Evolutionary conservation across 2,888 invertebrate species (phyloP), one percentile per base, ranked within the genome.

Genomic region (Thereva unica): DNA sequence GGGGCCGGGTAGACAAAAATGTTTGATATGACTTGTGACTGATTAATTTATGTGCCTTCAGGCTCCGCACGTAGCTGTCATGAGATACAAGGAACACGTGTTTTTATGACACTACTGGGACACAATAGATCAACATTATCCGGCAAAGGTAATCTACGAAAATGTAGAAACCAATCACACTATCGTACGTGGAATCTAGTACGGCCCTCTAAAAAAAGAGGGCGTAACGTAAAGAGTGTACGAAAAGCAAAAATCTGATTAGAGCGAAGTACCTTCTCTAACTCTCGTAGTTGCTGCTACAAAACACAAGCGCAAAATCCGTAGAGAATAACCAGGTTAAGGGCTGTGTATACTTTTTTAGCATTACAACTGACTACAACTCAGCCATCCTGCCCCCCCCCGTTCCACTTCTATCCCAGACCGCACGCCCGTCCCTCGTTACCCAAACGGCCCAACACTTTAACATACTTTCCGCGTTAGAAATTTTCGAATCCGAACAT

Each of bases 91-190:
- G 35, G 10, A 34, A 7, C 50, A 50, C 34, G 50, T 50, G 50
- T 5, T 50, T 5, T 50, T 23, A 34, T 50, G 9, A 35, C 34
- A 50, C 50, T 50, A 50, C 34, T 50, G 50, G 50, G 50, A 50
- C 50, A 50, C 50, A 50, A 53, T 53, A 10, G 23, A 23, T 23
- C 38, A 7, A 23, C 53, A 53, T 40, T 53, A 53, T 61, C 63
- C 55, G 54, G 23, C 42, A 61, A 59, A 55, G 59, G 66, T 61
- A 68, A 68, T 68, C 61, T 55, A 66, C 61, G 53, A 55, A 45
- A 50, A 59, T 52, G 64, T 67, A 69, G 67, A 69, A 69, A 66
- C 66, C 67, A 69, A 69, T 69, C 69, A 69, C 69, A 69, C 69
- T 69, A 69, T 69, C 67, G 66, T 53, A 50, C 64, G 55, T 49